A percentile compares a stretch with the other conserved stretches of the same genome.
These are phyloP conservation scores for Tenebrosternarchus preto DNA, from an alignment of 2,113 vertebrate genomes.

Conservation along the genomic window DNA sequence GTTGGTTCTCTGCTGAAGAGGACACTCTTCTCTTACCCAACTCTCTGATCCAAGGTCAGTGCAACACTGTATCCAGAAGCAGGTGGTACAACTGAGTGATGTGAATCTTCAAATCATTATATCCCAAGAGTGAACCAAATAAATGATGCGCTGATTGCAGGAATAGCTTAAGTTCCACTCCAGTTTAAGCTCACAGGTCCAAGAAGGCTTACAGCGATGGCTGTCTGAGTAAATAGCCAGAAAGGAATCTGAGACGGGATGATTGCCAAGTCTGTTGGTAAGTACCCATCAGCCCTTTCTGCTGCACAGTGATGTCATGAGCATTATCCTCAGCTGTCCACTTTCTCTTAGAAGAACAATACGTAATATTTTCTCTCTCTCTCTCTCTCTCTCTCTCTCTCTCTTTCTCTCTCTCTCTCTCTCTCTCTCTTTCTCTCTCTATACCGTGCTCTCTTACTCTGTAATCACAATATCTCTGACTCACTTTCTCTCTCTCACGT, in stretches of 20 bases:
- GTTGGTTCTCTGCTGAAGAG: not conserved
- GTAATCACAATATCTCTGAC: not conserved
- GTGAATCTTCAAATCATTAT: not conserved
- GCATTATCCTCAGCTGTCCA: conserved; percentile 9
- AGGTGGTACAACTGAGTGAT: not conserved
- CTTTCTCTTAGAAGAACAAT: conserved; percentile 14
- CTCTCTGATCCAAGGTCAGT: not conserved
- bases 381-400: not conserved
- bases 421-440: not conserved
- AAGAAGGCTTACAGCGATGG: conserved; percentile 15
- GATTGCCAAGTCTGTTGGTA: conserved; percentile 26
- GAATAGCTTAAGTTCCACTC: too few relatives aligned
- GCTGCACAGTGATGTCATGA: conserved; percentile 47
- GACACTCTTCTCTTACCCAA: not conserved
- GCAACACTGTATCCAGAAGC: not conserved
- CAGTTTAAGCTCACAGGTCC: not conserved
- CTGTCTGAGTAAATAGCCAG: conserved; percentile 29
- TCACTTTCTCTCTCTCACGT: not conserved
- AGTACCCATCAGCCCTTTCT: conserved; percentile 46
- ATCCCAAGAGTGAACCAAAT: not conserved
- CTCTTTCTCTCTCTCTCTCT: not conserved
- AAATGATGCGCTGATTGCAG: not conserved
- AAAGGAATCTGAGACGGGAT: conserved; percentile 43
- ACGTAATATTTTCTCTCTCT: not conserved
- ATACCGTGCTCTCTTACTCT: not conserved